Percentiles rank a stretch among this genome's conserved stretches.
Conservation (phyloP, 1,140 invertebrate species). For the Scaptodrosophila lebanonensis region DNA sequence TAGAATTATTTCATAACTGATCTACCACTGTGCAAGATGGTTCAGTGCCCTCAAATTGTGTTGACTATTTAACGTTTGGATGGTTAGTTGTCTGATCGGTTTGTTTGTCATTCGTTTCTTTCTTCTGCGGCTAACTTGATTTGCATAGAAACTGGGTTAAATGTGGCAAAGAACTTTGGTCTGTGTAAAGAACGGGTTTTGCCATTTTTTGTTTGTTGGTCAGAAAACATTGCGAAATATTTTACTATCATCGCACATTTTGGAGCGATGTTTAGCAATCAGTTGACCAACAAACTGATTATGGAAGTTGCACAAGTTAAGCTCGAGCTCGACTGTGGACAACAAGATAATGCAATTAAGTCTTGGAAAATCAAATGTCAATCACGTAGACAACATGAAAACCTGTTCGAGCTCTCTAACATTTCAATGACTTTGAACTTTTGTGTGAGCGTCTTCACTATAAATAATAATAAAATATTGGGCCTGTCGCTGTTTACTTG, state of each 20-base stretch:
- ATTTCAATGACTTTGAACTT: slow-evolving; percentile 73
- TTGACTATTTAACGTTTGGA: slow-evolving; percentile 33
- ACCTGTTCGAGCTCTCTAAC: slow-evolving; percentile 56
- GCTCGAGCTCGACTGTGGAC: neutral
- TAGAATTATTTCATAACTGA: too few relatives aligned
- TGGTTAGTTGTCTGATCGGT: slow-evolving; percentile 1
- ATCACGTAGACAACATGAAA: slow-evolving; percentile 52
- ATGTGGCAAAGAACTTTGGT: slow-evolving; percentile 35
- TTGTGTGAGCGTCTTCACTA: slow-evolving; percentile 14
- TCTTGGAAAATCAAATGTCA: slow-evolving; percentile 50
- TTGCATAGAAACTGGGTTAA: slow-evolving; percentile 60
- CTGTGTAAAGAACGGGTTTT: slow-evolving; percentile 4
- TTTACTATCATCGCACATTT: slow-evolving; percentile 1
- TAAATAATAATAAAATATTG: slow-evolving; percentile 1
- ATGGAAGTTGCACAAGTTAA: slow-evolving; percentile 15
- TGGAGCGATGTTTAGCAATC: neutral
- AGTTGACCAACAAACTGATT: slow-evolving; percentile 26
- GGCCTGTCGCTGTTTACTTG: slow-evolving; percentile 1
- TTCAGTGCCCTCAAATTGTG: slow-evolving; percentile 70
- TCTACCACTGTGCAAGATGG: too few relatives aligned
- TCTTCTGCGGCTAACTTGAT: slow-evolving; percentile 14
- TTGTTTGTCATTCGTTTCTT: slow-evolving; percentile 19
- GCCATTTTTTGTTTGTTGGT: too few relatives aligned
- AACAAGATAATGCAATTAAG: slow-evolving; percentile 66
- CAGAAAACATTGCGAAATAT: slow-evolving; percentile 5